Conservation (phyloP, 2,797 vertebrate genomes). For the Alca torda region DNA sequence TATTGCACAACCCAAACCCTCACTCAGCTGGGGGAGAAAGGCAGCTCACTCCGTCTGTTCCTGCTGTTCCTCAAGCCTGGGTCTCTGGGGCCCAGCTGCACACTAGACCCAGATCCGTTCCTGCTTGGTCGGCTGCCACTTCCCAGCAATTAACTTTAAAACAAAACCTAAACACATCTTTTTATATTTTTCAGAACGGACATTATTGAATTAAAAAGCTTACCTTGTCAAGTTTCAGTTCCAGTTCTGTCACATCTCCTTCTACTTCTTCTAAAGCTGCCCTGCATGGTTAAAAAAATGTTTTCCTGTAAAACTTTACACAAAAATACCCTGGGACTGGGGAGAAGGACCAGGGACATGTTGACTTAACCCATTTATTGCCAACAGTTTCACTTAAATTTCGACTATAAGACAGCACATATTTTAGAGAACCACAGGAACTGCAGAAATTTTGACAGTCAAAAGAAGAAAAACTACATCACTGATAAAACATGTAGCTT, state of each 20-base stretch:
- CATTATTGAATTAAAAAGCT: background rate
- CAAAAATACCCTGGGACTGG: background rate
- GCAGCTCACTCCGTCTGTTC: rapidly evolving
- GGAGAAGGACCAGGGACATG: background rate
- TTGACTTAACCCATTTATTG: background rate
- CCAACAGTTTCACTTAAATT: background rate
- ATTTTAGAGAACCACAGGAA: background rate
- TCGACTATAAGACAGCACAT: background rate
- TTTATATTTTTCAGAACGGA: background rate
- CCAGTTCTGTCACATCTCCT: slow-evolving; percentile 94
- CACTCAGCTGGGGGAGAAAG: background rate
- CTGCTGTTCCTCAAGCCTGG: background rate
- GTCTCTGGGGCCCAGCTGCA: background rate
- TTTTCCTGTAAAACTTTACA: background rate
- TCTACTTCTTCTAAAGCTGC: slow-evolving; percentile 97
- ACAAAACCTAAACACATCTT: background rate
- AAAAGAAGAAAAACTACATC: background rate
- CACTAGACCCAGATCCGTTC: rapidly evolving
- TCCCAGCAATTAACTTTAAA: background rate
- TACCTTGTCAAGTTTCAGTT: slow-evolving; percentile 98
- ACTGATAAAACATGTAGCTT: background rate
- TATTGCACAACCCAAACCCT: background rate
- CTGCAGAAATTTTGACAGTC: background rate
- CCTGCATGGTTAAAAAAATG: slow-evolving; percentile 74
- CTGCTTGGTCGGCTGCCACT: rapidly evolving